phyloP scores from a whole-genome alignment of 2,797 vertebrate genomes.

The Poeciliopsis gracilis region DNA sequence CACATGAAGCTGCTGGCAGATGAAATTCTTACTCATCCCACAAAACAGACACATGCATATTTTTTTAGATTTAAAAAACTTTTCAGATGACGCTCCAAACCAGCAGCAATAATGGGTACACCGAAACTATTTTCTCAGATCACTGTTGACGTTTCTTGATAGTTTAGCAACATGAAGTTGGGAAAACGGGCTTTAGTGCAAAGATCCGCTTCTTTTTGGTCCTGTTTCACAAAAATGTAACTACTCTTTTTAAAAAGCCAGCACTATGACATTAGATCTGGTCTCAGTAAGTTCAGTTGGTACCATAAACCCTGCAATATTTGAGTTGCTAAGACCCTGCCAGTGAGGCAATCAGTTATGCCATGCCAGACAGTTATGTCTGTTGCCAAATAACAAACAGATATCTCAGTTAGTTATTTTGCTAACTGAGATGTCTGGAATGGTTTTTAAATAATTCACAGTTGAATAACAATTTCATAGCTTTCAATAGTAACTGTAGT shows the following conservation, averaged over 20 bases:
- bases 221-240: neutral
- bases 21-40: constrained; percentile 59
- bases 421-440: neutral
- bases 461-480: too few relatives aligned
- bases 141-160: constrained; percentile 35
- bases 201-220: neutral
- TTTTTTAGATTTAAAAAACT: constrained; percentile 16
- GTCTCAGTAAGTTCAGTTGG: neutral
- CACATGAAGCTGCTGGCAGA: constrained; percentile 54
- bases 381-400: too few relatives aligned
- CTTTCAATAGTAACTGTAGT: too few relatives aligned
- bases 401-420: neutral
- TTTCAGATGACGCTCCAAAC: constrained; percentile 39
- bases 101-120: constrained; percentile 54
- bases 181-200: constrained; percentile 5
- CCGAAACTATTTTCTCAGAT: constrained; percentile 23
- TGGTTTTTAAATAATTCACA: neutral
- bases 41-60: constrained; percentile 47
- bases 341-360: neutral
- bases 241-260: neutral
- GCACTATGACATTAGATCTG: neutral
- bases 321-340: neutral
- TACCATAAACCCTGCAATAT: neutral
- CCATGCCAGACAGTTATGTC: too few relatives aligned
- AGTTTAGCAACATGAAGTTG: constrained; percentile 16